Percentiles rank a stretch among this genome's conserved stretches.
These are phyloP conservation scores for Sarcophilus harrisii DNA, from an alignment of 2,797 vertebrate genomes.

Conservation along the genomic window DNA sequence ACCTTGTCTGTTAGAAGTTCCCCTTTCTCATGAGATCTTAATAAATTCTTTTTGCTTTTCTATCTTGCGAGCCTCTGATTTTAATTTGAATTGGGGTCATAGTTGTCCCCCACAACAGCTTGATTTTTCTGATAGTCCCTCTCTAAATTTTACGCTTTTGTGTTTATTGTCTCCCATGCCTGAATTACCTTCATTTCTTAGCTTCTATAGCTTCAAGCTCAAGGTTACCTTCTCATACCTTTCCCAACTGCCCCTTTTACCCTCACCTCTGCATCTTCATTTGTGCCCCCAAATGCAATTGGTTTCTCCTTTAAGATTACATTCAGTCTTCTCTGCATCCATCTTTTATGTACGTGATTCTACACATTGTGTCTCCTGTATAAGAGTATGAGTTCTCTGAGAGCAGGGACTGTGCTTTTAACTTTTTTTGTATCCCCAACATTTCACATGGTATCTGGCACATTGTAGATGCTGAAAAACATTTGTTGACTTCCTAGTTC, in stretches of 20 bases:
- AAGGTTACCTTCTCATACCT: neutral
- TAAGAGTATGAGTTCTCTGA: neutral
- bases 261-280: too few species aligned
- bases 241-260: neutral
- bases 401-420: neutral
- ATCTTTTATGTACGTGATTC: neutral
- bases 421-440: neutral
- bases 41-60: too few species aligned
- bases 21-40: too few species aligned
- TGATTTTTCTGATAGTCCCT: neutral
- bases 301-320: neutral
- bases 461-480: neutral
- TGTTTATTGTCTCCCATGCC: neutral
- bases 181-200: neutral
- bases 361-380: neutral
- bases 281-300: neutral
- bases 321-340: neutral
- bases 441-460: neutral
- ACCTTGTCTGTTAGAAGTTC: too few species aligned
- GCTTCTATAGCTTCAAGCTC: neutral
- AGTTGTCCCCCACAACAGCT: too few species aligned
- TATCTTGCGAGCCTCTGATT: too few species aligned
- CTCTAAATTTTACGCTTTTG: neutral
- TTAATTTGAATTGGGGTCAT: too few species aligned
- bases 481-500: neutral